Conservation (phyloP, 2,888 invertebrate species). For the Malthinus flaveolus region DNA sequence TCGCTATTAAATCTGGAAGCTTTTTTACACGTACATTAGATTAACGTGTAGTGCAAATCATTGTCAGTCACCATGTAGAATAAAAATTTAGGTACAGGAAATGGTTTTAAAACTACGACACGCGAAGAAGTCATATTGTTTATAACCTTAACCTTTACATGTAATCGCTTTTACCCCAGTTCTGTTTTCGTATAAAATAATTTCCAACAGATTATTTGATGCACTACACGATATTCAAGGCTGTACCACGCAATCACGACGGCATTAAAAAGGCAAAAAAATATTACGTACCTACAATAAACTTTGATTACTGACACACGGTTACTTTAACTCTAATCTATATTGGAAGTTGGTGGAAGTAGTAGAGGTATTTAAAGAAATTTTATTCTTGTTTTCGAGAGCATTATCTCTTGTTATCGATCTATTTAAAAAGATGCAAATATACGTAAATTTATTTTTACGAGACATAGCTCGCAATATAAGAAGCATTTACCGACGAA, state of each 20-base stretch:
- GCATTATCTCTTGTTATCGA: no score
- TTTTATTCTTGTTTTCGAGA: no score
- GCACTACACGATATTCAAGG: background rate
- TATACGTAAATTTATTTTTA: no score
- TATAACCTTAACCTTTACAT: conserved; percentile 17
- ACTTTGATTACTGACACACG: background rate
- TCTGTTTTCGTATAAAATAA: conserved; percentile 6
- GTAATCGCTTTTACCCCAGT: conserved; percentile 5
- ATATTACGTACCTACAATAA: background rate
- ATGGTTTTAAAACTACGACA: conserved; percentile 12
- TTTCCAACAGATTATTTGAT: conserved; percentile 1
- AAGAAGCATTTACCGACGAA: no score
- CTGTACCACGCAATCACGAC: background rate
- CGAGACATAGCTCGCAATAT: no score
- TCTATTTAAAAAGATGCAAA: no score
- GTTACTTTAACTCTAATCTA: background rate
- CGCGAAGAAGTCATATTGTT: conserved; percentile 17
- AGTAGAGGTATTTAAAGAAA: no score
- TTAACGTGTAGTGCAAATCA: conserved; percentile 8
- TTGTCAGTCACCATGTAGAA: conserved; percentile 12
- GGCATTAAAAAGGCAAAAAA: background rate
- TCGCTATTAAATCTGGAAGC: no score
- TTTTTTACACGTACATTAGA: background rate
- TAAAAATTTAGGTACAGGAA: conserved; percentile 13
- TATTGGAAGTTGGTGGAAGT: background rate